Evolutionary conservation across 2,113 vertebrate genomes (phyloP), one percentile per base, ranked within the genome.

Genomic region (Pelecanus crispus): DNA sequence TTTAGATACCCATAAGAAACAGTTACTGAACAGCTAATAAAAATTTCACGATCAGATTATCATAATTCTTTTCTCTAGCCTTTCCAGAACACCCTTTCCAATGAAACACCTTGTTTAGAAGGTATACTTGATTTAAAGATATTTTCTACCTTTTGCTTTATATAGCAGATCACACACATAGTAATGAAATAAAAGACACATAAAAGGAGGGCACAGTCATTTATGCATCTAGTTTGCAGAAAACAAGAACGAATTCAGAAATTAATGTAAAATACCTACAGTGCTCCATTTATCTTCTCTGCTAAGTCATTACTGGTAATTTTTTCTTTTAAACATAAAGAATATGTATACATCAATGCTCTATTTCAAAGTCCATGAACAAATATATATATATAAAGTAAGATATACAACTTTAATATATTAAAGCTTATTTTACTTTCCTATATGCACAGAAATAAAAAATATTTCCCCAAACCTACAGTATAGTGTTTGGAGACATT

Each of bases 121-220:
- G 6, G 20, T 44, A 20, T 13, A 34, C 9, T 34, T 86, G 4
- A 78, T 40, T 59, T 34, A 81, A 65, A 9, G 28, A 47, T 8
- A 21, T 11, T 63, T 52, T 88, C 11, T 34, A 8, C 5, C 42
- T 82, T 90, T 40, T 52, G 4, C 25, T 82, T 95, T 70, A 61
- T 22, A 38, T 11, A 86, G 38, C 19, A 56, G 42, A 82, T 16
- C 0, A 0, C 11, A 70, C 9, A 56, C 2, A 34, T 0, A 70
- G 34, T 16, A 66, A 88, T 36, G 42, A 83, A 80, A 66, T 26
- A 42, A 70, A 52, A 36, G 5, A 92, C 18, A 62, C 5, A 45
- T 6, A 59, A 90, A 73, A 25, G 10, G 13, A 84, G 20, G 89
- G 20, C 0, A 2, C 34, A 78, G 17, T 34, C 0, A 83, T 65